Evolutionary conservation across 1,140 invertebrate species (phyloP).

Genomic region (Tetragonula clypearis): DNA sequence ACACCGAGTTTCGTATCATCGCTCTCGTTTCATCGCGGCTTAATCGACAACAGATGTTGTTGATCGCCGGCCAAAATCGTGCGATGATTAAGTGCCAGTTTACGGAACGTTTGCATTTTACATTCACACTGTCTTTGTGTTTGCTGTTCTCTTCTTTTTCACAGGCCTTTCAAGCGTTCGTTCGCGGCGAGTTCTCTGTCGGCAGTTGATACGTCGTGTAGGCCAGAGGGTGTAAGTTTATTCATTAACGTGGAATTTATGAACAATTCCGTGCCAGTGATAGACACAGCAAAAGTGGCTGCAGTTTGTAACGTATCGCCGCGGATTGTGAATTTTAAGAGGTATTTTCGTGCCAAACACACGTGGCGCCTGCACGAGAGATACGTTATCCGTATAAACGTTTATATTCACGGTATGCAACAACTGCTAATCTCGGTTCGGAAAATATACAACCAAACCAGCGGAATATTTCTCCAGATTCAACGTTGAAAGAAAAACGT

Average conservation of each 20-base stretch:
- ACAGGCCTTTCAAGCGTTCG: too few relatives aligned
- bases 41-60: background rate
- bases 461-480: background rate
- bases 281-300: background rate
- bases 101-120: background rate
- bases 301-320: conserved; percentile 1
- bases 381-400: conserved; percentile 31
- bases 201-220: background rate
- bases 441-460: conserved; percentile 22
- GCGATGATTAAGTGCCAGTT: too few relatives aligned
- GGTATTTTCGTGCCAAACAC: conserved; percentile 30
- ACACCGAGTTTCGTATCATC: background rate
- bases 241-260: background rate
- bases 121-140: too few relatives aligned
- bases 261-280: background rate
- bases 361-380: conserved; percentile 21
- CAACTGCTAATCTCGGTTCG: conserved; percentile 25
- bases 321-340: conserved; percentile 27
- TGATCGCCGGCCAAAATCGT: background rate
- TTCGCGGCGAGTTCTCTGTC: too few relatives aligned
- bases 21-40: background rate
- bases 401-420: conserved; percentile 18
- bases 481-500: background rate
- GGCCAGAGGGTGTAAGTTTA: background rate
- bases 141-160: too few relatives aligned